Evolutionary conservation across 1,140 invertebrate genomes (phyloP), one percentile per base, ranked within the genome.

Genomic region (Bombus terrestris): DNA sequence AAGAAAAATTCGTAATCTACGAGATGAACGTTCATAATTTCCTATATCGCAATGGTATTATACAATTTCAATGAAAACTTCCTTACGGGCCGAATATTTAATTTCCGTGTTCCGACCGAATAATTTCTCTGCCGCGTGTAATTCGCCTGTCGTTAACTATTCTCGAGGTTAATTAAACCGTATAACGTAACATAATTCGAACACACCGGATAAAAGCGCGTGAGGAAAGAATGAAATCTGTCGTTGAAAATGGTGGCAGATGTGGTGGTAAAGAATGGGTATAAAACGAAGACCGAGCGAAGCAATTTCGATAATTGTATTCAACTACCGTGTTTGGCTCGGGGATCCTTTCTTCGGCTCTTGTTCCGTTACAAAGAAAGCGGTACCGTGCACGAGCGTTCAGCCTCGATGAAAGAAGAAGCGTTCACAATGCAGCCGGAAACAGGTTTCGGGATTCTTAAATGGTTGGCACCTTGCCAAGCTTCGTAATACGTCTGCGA

Each of bases 371-470:
- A 80, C 53, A 84, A 85, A 85, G 77, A 80, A 73, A 85, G 53
- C 76, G 41, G 62, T 62, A 57, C 57, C 57, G 43, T 39, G 62
- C 62, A 69, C 35, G 72, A 82, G 64, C 37, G 43, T 74, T 83
- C 13, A n/a, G 59, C 59, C 39, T 22, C 59, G 35, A 75, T 39
- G 75, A 78, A 83, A 89, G 73, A 86, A 83, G 74, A 76, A 35
- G 80, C 71, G 71, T 71, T 74, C 59, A 81, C 88, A 64, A 83
- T 85, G 81, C 81, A 81, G 78, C 62, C 83, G 89, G 86, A 86
- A 90, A 90, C 89, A 86, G 89, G 89, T 90, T 90, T 90, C 81
- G 83, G 88, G 77, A 69, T 86, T 83, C 86, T 88, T 81, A 88
- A 90, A 90, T 83, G 74, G 74, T 80, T 73, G 89, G 89, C 88